Percentiles rank a stretch among this genome's conserved stretches.
Evolutionary conservation across 1,140 invertebrate genomes (phyloP).

Genomic region (Pemphigus obesinymphae): DNA sequence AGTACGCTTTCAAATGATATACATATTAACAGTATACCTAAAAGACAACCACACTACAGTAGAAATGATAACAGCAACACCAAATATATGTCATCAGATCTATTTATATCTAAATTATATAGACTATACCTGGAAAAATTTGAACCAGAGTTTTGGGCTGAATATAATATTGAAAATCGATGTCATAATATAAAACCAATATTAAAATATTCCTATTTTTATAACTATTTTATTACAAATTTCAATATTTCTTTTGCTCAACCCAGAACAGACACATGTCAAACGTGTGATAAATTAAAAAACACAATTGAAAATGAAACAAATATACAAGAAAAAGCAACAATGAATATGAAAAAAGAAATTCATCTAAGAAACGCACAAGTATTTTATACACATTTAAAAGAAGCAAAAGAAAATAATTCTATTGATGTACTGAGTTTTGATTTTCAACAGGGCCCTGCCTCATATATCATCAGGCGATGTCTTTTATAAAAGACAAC

Average conservation of each 20-base stretch:
- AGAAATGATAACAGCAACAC: background rate
- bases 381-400: background rate
- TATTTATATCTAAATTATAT: background rate
- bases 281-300: background rate
- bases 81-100: background rate
- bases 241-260: background rate
- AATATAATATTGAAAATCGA: background rate
- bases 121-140: background rate
- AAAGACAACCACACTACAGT: background rate
- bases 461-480: background rate
- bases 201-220: background rate
- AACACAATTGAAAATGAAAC: background rate
- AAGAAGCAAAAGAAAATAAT: slow-evolving; percentile 6
- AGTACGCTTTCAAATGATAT: too few species aligned
- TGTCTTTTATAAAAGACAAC: slow-evolving; percentile 14
- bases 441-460: background rate
- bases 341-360: background rate
- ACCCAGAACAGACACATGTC: background rate
- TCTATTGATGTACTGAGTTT: background rate
- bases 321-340: background rate
- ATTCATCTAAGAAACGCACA: background rate
- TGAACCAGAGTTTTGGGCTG: background rate
- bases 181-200: background rate
- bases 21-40: too few species aligned
- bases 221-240: background rate